A percentile compares a stretch with the other conserved stretches of the same genome.
phyloP scores from a whole-genome alignment of 2,888 invertebrate species.

The Macrophya alboannulata region DNA sequence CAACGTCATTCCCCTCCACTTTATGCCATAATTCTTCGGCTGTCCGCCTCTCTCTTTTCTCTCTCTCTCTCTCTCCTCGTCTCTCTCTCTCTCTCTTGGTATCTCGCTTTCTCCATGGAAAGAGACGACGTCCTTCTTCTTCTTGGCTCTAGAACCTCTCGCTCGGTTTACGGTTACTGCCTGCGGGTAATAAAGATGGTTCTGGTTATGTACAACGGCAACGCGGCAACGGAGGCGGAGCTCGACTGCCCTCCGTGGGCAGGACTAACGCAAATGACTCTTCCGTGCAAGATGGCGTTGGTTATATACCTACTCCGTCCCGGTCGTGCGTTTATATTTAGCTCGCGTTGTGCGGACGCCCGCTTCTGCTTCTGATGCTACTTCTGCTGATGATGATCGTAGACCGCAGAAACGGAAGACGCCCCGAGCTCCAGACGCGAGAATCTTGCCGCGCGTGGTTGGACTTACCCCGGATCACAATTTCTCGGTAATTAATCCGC shows the following conservation, averaged over 20 bases:
- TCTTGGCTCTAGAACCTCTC: conserved; percentile 68
- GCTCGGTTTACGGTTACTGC: conserved; percentile 78
- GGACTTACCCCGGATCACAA: neutral
- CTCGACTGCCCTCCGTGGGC: conserved; percentile 81
- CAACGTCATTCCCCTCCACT: conserved; percentile 78
- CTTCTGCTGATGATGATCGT: neutral
- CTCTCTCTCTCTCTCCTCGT: conserved; percentile 61
- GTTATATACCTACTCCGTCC: conserved; percentile 47
- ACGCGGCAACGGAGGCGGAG: conserved; percentile 80
- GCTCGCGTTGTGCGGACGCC: conserved; percentile 68
- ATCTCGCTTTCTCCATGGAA: conserved; percentile 56
- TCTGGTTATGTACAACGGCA: conserved; percentile 78
- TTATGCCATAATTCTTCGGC: conserved; percentile 78
- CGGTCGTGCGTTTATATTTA: conserved; percentile 75
- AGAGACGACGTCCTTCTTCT: conserved; percentile 50
- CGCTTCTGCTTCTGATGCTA: conserved; percentile 47
- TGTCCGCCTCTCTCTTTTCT: conserved; percentile 64
- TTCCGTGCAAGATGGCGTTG: conserved; percentile 82
- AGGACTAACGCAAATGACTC: conserved; percentile 82
- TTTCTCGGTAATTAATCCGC: neutral
- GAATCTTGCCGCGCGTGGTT: neutral
- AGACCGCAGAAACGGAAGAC: neutral
- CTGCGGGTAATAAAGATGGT: conserved; percentile 81
- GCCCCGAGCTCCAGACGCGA: neutral
- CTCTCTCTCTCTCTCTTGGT: conserved; percentile 62